Evolutionary conservation across 2,888 invertebrate genomes (phyloP).

Genomic region (Leptura quadrifasciata): DNA sequence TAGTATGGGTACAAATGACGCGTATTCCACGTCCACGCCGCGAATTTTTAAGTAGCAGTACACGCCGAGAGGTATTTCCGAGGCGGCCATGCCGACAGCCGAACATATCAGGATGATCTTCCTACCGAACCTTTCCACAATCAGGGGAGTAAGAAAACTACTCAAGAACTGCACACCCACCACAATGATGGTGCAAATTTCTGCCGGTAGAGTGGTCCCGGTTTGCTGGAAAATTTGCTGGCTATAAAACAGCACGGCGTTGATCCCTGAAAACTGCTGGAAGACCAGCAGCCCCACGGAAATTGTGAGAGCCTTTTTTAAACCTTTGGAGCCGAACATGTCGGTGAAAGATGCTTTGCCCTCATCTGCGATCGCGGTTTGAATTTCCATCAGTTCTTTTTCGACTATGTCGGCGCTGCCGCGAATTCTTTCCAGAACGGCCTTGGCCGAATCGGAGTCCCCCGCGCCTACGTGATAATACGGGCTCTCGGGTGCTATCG

Average conservation of each 20-base stretch:
- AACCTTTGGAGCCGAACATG: slow-evolving; percentile 77
- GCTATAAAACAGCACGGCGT: slow-evolving; percentile 88
- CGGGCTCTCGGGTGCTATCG: slow-evolving; percentile 90
- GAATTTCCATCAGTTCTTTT: slow-evolving; percentile 48
- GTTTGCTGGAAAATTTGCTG: slow-evolving; percentile 83
- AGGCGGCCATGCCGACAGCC: slow-evolving; percentile 44
- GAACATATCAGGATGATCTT: slow-evolving; percentile 47
- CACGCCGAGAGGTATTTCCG: slow-evolving; percentile 46
- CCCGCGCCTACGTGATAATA: slow-evolving; percentile 79
- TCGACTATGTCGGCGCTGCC: slow-evolving; percentile 59
- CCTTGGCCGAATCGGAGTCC: slow-evolving; percentile 79
- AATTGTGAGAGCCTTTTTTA: slow-evolving; percentile 85
- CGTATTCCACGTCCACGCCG: slow-evolving; percentile 31
- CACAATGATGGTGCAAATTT: slow-evolving; percentile 51
- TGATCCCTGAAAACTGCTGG: slow-evolving; percentile 90
- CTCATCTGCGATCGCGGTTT: slow-evolving; percentile 34
- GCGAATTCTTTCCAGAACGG: slow-evolving; percentile 81
- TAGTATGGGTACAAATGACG: slow-evolving; percentile 81
- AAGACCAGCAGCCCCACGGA: slow-evolving; percentile 85
- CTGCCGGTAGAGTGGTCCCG: slow-evolving; percentile 60
- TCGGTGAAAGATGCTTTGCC: slow-evolving; percentile 53
- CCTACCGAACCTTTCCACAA: slow-evolving; percentile 52
- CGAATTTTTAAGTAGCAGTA: slow-evolving; percentile 43
- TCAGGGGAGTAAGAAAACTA: slow-evolving; percentile 49
- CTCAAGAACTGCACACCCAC: slow-evolving; percentile 51